Evolutionary conservation across 2,888 invertebrate genomes (phyloP), one percentile per base, ranked within the genome.

Genomic region (Zele albiditarsus): DNA sequence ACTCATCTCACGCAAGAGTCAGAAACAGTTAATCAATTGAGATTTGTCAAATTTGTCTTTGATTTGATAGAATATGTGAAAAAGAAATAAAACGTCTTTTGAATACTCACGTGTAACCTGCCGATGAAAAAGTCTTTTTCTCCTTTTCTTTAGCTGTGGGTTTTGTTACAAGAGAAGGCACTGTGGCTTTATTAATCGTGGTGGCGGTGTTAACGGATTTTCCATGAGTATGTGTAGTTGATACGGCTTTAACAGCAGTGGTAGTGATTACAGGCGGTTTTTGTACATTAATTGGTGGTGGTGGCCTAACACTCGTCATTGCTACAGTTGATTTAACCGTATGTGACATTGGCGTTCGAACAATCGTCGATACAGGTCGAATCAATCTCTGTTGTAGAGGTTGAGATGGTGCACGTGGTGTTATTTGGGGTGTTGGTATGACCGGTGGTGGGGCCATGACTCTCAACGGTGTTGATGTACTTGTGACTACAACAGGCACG

Each of bases 141-240:
- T 95, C 95, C 86, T 95, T 95, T 82, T 95, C 95, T 90, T 94
- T 95, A 80, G 93, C 90, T 42, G 93, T 90, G 12, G 94, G 92
- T 88, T 93, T 92, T 65, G 90, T 88, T 83, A 89, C 85, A 79
- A 89, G 87, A 84, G 91, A 90, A 90, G 91, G 91, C 90, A 91
- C 90, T 89, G 89, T 82, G 83, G 92, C 90, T 91, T 92, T 92
- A 53, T 92, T 89, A 83, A 89, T 82, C 79, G 88, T 85, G 76
- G 88, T 85, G 73, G 86, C 84, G 77, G 89, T 84, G 75, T 87
- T 88, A 60, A 87, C 84, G 69, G 87, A 85, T 80, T 88, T 89
- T 73, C 84, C 87, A 79, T 86, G 86, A 25, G 86, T 81, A 38
- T 33, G 28, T 71, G 76, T 71, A 20, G 86, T 83, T 66, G 85